Evolutionary conservation across 2,113 vertebrate species (phyloP).

Genomic region (Chauna torquata): DNA sequence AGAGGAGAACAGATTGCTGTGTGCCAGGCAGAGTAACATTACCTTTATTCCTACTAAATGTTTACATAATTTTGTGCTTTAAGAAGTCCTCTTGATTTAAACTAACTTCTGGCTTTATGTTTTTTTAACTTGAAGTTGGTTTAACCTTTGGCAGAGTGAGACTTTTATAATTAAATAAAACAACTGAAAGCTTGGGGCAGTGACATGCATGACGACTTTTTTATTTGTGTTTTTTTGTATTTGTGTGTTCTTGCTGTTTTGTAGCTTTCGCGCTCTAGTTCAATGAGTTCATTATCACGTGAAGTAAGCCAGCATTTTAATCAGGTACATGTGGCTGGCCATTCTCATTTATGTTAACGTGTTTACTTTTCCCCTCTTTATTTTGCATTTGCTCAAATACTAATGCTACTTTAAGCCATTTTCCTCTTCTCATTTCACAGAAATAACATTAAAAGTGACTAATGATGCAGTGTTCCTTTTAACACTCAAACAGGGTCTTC

Average conservation of each 20-base stretch:
- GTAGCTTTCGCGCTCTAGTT: conserved; percentile 97
- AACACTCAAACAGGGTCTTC: conserved; percentile 47
- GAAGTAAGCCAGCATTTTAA: conserved; percentile 98
- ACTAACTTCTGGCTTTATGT: conserved; percentile 52
- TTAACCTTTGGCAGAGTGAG: neutral
- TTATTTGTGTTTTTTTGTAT: conserved; percentile 73
- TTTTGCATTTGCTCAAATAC: conserved; percentile 28
- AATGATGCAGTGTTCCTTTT: conserved; percentile 54
- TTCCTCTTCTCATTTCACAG: neutral
- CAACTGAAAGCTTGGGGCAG: conserved; percentile 67
- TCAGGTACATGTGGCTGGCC: conserved; percentile 90
- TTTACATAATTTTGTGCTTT: conserved; percentile 38
- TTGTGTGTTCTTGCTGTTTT: conserved; percentile 85
- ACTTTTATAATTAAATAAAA: neutral
- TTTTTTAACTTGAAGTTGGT: conserved; percentile 12
- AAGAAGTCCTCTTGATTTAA: conserved; percentile 5
- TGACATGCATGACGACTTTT: conserved; percentile 74
- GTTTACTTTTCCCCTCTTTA: neutral
- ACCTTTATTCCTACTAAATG: conserved; percentile 57
- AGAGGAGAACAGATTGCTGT: neutral
- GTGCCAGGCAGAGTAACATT: conserved; percentile 57
- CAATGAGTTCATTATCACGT: conserved; percentile 95
- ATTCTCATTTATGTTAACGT: conserved; percentile 35
- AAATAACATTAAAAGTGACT: neutral
- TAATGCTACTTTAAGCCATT: conserved; percentile 46